A percentile compares a stretch with the other conserved stretches of the same genome.
phyloP scores from a whole-genome alignment of 2,113 vertebrate genomes.

The Alectura lathami region DNA sequence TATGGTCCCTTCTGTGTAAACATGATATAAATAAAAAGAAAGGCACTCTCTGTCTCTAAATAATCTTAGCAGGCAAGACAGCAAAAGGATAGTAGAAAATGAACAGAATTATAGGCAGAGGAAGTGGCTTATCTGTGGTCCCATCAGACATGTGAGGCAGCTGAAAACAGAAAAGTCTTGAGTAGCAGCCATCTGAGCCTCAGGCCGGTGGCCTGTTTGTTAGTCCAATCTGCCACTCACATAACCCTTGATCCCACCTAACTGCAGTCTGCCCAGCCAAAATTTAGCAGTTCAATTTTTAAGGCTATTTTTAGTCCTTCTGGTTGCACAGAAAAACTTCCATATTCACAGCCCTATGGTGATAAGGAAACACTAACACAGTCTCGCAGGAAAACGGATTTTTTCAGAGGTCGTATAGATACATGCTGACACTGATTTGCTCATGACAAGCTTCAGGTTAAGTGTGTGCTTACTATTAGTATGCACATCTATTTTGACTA shows the following conservation, averaged over 20 bases:
- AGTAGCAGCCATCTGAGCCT: not conserved
- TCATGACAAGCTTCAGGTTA: not conserved
- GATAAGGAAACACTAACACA: not conserved
- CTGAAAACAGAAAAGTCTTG: not conserved
- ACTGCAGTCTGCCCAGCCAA: not conserved
- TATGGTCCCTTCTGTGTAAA: not conserved
- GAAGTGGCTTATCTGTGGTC: not conserved
- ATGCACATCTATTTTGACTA: not conserved
- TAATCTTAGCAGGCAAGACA: not conserved
- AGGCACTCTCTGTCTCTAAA: not conserved
- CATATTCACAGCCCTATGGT: not conserved
- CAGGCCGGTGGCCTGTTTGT: not conserved
- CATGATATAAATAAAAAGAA: not conserved
- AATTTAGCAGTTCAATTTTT: not conserved
- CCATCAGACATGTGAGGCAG: not conserved
- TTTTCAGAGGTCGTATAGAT: not conserved
- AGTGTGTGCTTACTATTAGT: not conserved
- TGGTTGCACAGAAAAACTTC: not conserved
- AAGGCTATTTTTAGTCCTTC: not conserved
- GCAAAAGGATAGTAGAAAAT: not conserved
- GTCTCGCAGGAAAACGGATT: not conserved
- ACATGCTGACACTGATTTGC: not conserved
- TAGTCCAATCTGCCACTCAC: not conserved
- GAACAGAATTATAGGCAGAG: not conserved
- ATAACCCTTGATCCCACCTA: not conserved